Evolutionary conservation across 2,797 vertebrate genomes (phyloP).

Genomic region (Anguilla anguilla): DNA sequence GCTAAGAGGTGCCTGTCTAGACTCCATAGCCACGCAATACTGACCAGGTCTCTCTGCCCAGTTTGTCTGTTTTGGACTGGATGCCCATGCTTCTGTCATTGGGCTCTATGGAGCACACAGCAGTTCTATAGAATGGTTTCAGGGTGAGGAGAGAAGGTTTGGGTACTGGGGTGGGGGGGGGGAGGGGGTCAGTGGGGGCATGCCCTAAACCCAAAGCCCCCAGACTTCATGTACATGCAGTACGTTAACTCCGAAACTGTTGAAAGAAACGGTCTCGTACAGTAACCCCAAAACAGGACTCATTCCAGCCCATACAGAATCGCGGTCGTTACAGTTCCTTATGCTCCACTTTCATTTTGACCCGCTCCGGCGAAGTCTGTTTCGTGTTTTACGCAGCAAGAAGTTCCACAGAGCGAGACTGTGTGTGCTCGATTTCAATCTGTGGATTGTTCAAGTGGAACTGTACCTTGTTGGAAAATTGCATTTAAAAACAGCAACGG

Average conservation of each 20-base stretch:
- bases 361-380: background rate
- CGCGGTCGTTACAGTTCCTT: background rate
- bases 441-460: background rate
- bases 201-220: too few relatives aligned
- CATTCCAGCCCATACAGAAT: background rate
- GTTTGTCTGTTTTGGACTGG: background rate
- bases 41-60: background rate
- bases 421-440: background rate
- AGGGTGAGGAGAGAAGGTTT: too few relatives aligned
- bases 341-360: background rate
- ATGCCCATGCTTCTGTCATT: background rate
- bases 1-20: background rate
- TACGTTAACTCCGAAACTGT: too few relatives aligned
- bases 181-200: background rate
- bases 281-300: background rate
- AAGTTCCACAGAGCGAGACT: background rate
- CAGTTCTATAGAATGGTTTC: background rate
- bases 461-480: background rate
- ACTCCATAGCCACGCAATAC: background rate
- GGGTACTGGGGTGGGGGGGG: background rate
- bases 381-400: background rate
- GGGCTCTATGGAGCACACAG: background rate
- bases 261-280: background rate
- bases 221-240: background rate
- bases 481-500: slow-evolving; percentile 6